These are phyloP conservation scores for Triplophysa yarkandensis DNA, from an alignment of 2,797 vertebrate species.

Conservation along the genomic window DNA sequence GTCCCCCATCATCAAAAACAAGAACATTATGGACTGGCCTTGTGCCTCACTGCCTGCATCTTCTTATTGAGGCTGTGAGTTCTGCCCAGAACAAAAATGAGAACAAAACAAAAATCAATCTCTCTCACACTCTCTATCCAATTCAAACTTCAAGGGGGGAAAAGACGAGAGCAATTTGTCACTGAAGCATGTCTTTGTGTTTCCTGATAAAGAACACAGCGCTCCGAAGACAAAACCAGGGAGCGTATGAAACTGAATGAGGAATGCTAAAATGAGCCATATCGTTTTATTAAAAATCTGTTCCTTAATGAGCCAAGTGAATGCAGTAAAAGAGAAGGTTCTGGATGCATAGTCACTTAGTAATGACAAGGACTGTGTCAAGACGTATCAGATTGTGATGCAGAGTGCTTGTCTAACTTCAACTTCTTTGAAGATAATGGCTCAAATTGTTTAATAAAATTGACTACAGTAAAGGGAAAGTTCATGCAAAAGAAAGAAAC, in stretches of 20 bases:
- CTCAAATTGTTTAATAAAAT: not conserved
- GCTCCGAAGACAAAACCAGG: conserved; percentile 24
- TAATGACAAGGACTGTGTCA: not conserved
- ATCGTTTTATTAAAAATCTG: conserved; percentile 1
- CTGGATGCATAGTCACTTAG: not conserved
- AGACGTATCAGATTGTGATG: not conserved
- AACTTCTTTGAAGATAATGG: not conserved
- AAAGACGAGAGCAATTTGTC: conserved; percentile 34
- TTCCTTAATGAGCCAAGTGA: not conserved
- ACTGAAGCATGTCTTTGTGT: conserved; percentile 35
- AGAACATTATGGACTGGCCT: conserved; percentile 11
- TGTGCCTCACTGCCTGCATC: conserved; percentile 29
- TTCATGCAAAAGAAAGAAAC: too few species aligned
- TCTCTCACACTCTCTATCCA: conserved; percentile 30
- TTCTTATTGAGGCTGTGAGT: conserved; percentile 26
- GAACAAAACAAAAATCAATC: conserved; percentile 47
- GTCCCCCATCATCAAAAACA: conserved; percentile 23
- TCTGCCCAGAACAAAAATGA: conserved; percentile 35
- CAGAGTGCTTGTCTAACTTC: not conserved
- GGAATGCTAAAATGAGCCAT: conserved; percentile 8
- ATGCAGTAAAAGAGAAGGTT: not conserved
- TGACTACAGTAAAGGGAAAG: too few species aligned
- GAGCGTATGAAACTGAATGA: not conserved
- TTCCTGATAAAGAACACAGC: conserved; percentile 35
- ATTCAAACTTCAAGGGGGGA: conserved; percentile 36